Conservation (phyloP, 2,113 vertebrate genomes). For the Emydura subglobosa region DNA sequence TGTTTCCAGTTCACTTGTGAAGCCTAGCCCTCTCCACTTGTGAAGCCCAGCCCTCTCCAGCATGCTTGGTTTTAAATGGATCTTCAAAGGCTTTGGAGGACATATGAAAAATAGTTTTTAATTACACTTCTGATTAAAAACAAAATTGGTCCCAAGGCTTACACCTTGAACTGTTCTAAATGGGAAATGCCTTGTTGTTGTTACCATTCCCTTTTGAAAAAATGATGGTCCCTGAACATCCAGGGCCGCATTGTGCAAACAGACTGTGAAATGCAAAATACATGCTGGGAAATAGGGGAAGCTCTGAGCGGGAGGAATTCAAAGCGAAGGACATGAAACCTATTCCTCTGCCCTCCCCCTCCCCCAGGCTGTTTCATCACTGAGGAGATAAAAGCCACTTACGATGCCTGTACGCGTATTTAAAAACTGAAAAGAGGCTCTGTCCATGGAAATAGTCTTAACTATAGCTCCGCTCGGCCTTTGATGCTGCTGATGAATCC, state of each 20-base stretch:
- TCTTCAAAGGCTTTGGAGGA: neutral
- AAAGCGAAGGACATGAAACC: neutral
- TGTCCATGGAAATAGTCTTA: neutral
- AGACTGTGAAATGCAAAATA: neutral
- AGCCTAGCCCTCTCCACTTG: accelerated
- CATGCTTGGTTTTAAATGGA: neutral
- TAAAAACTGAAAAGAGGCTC: accelerated
- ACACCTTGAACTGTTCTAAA: neutral
- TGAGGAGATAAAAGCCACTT: accelerated
- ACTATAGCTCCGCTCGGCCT: accelerated
- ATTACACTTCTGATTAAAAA: slow-evolving; percentile 33
- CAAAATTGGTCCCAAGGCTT: neutral
- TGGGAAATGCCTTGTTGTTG: neutral
- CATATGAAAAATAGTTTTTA: neutral
- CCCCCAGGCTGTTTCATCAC: accelerated
- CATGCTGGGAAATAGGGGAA: neutral
- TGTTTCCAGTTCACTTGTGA: neutral
- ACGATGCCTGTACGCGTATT: accelerated
- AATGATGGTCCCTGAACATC: accelerated
- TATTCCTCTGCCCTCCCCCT: accelerated
- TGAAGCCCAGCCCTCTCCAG: accelerated
- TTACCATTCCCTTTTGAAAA: neutral
- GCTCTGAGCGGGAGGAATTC: neutral
- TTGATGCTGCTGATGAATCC: neutral
- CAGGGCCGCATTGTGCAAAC: neutral